A percentile compares a stretch with the other conserved stretches of the same genome.
Conservation (phyloP, 2,797 vertebrate genomes). For the Gymnoscopelus microlampas region DNA sequence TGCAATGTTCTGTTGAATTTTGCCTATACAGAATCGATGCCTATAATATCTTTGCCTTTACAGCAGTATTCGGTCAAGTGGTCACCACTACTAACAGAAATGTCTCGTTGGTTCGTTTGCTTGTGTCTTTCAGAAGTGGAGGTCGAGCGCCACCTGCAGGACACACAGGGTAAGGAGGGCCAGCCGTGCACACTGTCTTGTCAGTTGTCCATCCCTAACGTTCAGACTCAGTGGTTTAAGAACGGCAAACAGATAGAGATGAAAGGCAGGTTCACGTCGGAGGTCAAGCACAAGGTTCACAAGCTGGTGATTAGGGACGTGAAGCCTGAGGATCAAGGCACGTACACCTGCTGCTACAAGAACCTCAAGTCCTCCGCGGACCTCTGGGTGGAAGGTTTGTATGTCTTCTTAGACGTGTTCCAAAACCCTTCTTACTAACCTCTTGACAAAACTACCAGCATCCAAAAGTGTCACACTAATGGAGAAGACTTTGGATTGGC, state of each 20-base stretch:
- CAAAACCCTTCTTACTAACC: conserved; percentile 77
- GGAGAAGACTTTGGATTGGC: conserved; percentile 29
- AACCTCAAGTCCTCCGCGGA: conserved; percentile 91
- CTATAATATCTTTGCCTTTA: too few relatives aligned
- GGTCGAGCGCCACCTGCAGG: conserved; percentile 92
- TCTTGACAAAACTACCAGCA: conserved; percentile 68
- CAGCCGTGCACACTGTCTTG: conserved; percentile 89
- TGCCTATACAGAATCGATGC: too few relatives aligned
- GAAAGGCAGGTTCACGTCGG: conserved; percentile 87
- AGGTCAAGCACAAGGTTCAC: conserved; percentile 92
- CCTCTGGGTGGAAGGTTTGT: conserved; percentile 96
- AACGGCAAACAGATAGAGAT: conserved; percentile 90
- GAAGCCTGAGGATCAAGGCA: conserved; percentile 91
- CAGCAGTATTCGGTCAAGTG: too few relatives aligned
- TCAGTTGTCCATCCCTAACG: conserved; percentile 94
- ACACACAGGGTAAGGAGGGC: conserved; percentile 94
- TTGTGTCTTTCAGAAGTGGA: conserved; percentile 84
- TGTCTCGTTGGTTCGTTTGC: neutral
- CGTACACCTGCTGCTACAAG: conserved; percentile 90
- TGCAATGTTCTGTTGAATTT: too few relatives aligned
- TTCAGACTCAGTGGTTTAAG: conserved; percentile 93
- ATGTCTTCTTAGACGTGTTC: conserved; percentile 58
- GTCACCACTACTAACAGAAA: too few relatives aligned
- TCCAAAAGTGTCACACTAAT: conserved; percentile 58
- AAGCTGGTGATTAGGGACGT: conserved; percentile 93